These are phyloP conservation scores for Anguilla marmorata DNA, from an alignment of 2,797 vertebrate species.

Conservation along the genomic window DNA sequence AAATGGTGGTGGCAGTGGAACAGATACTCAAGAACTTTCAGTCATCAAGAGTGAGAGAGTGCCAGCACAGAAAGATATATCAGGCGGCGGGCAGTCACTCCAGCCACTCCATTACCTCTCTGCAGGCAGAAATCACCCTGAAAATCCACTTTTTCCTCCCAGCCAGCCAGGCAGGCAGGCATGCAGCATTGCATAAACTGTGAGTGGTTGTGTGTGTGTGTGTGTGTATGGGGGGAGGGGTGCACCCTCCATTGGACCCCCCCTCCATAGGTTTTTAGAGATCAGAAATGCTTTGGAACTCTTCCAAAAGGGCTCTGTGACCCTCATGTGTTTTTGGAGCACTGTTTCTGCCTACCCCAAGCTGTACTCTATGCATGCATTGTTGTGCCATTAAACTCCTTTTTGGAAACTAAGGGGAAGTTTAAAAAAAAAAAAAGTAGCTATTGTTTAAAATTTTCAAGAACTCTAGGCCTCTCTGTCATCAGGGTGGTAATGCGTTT, in stretches of 20 bases:
- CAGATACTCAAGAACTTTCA: neutral
- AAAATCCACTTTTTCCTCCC: neutral
- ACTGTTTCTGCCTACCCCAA: conserved; percentile 24
- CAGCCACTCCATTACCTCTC: neutral
- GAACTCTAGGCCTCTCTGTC: conserved; percentile 27
- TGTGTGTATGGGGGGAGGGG: conserved; percentile 43
- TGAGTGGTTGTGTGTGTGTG: conserved; percentile 28
- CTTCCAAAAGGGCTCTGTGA: conserved; percentile 38
- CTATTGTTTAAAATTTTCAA: conserved; percentile 40
- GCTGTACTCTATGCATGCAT: conserved; percentile 17
- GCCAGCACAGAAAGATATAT: neutral
- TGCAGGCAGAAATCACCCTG: neutral
- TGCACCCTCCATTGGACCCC: conserved; percentile 22
- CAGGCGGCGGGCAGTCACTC: neutral
- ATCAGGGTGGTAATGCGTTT: conserved; percentile 15
- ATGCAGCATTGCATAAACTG: neutral
- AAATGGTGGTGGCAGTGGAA: conserved; percentile 2
- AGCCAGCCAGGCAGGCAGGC: neutral
- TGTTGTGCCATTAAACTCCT: conserved; percentile 32
- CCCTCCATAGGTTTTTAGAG: conserved; percentile 9
- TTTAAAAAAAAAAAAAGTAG: conserved; percentile 13
- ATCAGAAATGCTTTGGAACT: neutral
- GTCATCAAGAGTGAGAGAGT: neutral
- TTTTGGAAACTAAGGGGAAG: conserved; percentile 27
- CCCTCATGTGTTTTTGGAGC: conserved; percentile 29